Evolutionary conservation across 2,797 vertebrate genomes (phyloP).

Genomic region (Sciurus carolinensis): DNA sequence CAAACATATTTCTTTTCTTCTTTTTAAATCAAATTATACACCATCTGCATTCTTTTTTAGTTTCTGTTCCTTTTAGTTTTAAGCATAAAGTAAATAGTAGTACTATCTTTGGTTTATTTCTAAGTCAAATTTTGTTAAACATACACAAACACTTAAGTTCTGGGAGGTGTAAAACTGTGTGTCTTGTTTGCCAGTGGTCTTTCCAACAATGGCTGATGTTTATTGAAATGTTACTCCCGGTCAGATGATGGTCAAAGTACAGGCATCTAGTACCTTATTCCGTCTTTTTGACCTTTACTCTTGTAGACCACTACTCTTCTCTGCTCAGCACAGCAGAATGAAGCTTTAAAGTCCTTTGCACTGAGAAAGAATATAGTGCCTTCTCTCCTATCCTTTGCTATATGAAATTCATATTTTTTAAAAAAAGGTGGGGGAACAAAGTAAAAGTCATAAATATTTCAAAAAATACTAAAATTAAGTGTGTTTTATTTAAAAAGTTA

Average conservation of each 20-base stretch:
- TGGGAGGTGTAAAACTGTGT: not conserved
- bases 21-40: slow-evolving; percentile 57
- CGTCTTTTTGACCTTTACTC: not conserved
- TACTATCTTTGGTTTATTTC: slow-evolving; percentile 29
- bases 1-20: not conserved
- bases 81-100: slow-evolving; percentile 32
- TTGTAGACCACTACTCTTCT: not conserved
- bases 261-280: not conserved
- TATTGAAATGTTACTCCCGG: not conserved
- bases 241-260: not conserved
- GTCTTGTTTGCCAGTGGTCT: not conserved
- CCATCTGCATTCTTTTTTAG: not conserved
- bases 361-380: not conserved
- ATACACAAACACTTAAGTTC: not conserved
- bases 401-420: not conserved
- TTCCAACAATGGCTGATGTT: not conserved
- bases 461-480: not conserved
- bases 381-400: not conserved
- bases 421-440: not conserved
- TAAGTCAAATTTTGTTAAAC: slow-evolving; percentile 45
- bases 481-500: not conserved
- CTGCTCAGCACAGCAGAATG: not conserved
- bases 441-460: not conserved
- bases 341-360: not conserved
- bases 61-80: slow-evolving; percentile 65